A percentile compares a stretch with the other conserved stretches of the same genome.
Conservation (phyloP, 2,797 vertebrate species). For the Callimico goeldii region DNA sequence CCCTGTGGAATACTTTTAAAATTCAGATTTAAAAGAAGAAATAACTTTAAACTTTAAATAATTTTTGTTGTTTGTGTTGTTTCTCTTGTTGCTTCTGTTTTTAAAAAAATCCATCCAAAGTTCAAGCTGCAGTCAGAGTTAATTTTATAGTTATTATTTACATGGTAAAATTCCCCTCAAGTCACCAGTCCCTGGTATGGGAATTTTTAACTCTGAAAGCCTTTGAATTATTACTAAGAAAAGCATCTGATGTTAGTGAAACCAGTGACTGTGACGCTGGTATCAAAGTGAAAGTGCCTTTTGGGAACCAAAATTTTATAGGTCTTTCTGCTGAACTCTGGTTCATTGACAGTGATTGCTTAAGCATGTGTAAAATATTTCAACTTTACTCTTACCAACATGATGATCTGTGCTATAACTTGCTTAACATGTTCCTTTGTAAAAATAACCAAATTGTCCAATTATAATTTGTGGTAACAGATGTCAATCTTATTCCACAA, state of each 20-base stretch:
- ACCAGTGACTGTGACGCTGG: not conserved
- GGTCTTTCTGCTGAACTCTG: not conserved
- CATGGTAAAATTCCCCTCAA: conserved; percentile 45
- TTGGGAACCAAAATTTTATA: not conserved
- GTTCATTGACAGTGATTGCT: not conserved
- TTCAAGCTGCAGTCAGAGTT: conserved; percentile 19
- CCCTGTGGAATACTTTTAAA: not conserved
- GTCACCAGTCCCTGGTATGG: not conserved
- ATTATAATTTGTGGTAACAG: not conserved
- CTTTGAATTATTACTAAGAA: conserved; percentile 12
- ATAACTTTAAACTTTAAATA: not conserved
- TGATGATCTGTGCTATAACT: not conserved
- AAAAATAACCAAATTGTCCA: not conserved
- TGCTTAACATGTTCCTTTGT: not conserved
- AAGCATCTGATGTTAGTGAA: not conserved
- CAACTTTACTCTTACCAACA: not conserved
- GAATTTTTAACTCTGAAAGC: conserved; percentile 41
- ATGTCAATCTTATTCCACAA: conserved; percentile 5
- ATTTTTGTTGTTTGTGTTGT: conserved; percentile 4
- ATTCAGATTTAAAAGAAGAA: conserved; percentile 33
- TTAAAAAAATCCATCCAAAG: conserved; percentile 12
- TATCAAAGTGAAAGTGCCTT: conserved; percentile 66
- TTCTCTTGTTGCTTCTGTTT: not conserved
- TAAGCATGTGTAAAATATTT: conserved; percentile 31
- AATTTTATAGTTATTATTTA: conserved; percentile 48